Evolutionary conservation across 1,140 invertebrate genomes (phyloP).

Genomic region (Macrostomum lignano): DNA sequence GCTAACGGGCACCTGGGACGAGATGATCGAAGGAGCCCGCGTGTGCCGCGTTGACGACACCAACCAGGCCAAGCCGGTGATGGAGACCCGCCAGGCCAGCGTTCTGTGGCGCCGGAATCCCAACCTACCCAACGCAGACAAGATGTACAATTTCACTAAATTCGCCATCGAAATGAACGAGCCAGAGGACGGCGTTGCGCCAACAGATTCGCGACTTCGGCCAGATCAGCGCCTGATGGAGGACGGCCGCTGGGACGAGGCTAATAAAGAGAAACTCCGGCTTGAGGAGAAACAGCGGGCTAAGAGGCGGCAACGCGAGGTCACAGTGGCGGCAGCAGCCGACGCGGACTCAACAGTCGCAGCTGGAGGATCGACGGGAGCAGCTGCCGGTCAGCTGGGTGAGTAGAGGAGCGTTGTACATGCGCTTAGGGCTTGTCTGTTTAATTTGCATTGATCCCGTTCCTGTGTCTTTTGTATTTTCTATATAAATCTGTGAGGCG

Average conservation of each 20-base stretch:
- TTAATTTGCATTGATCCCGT: too few relatives aligned
- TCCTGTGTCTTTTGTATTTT: too few relatives aligned
- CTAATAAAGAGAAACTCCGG: slow-evolving; percentile 40
- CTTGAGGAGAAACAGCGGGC: slow-evolving; percentile 38
- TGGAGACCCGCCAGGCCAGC: slow-evolving; percentile 73
- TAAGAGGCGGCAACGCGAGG: slow-evolving; percentile 33
- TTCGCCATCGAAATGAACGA: slow-evolving; percentile 61
- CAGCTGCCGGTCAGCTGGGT: too few relatives aligned
- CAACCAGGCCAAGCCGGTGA: slow-evolving; percentile 45
- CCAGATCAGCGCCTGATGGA: slow-evolving; percentile 38
- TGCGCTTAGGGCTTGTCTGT: too few relatives aligned
- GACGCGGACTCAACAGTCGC: too few relatives aligned
- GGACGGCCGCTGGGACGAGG: slow-evolving; percentile 41
- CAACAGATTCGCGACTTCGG: slow-evolving; percentile 43
- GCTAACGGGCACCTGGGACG: slow-evolving; percentile 74
- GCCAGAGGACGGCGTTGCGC: slow-evolving; percentile 30
- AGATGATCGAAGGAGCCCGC: slow-evolving; percentile 64
- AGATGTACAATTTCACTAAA: slow-evolving; percentile 53
- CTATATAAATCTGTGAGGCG: too few relatives aligned
- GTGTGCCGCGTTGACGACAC: slow-evolving; percentile 42
- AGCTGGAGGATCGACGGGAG: too few relatives aligned
- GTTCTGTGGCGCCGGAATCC: too few relatives aligned
- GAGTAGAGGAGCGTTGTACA: too few relatives aligned
- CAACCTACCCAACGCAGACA: too few relatives aligned
- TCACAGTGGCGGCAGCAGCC: not conserved